phyloP scores from a whole-genome alignment of 2,113 vertebrate genomes.

The Ciconia stormi region DNA sequence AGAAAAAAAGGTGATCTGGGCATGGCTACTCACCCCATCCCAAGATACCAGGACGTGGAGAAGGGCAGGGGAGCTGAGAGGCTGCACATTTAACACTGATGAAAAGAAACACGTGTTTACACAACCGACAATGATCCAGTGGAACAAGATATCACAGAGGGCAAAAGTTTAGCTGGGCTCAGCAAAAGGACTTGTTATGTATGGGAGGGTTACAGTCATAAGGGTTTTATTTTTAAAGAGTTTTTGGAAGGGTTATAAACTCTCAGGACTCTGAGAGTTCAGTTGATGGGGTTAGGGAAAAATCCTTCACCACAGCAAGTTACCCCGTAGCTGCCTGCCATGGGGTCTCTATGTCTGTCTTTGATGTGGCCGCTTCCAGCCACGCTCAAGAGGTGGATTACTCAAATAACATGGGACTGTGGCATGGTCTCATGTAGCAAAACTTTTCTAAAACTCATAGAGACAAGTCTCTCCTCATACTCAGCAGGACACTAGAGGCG shows the following conservation, averaged over 20 bases:
- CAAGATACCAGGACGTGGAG: neutral
- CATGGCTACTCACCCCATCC: neutral
- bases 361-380: slow-evolving; percentile 5
- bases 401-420: neutral
- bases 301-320: neutral
- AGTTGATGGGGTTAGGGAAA: neutral
- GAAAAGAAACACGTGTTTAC: slow-evolving; percentile 50
- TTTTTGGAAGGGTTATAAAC: slow-evolving; percentile 1
- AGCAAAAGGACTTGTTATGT: neutral
- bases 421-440: neutral
- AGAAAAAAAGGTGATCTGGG: neutral
- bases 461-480: neutral
- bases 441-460: neutral
- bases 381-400: neutral
- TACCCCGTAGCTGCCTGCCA: neutral
- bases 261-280: neutral
- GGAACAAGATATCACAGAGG: slow-evolving; percentile 42
- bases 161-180: slow-evolving; percentile 40
- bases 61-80: slow-evolving; percentile 5
- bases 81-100: slow-evolving; percentile 13
- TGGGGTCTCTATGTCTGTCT: neutral
- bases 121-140: slow-evolving; percentile 5
- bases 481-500: neutral
- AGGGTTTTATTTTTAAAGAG: neutral
- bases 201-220: neutral